Evolutionary conservation across 2,797 vertebrate genomes (phyloP), one percentile per base, ranked within the genome.

Genomic region (Pampus argenteus): DNA sequence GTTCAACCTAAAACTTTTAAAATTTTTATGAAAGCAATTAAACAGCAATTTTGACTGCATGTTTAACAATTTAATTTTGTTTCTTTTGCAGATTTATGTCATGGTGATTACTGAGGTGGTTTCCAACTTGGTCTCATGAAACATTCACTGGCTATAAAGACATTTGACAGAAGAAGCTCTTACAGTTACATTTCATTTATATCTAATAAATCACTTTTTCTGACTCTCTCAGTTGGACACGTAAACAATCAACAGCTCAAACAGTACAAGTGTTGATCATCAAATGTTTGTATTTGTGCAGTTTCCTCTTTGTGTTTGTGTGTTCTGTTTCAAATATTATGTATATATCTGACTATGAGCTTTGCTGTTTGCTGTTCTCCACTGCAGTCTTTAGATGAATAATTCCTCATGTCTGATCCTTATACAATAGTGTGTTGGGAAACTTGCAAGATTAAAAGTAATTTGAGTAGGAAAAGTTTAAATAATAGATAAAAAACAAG

Each of bases 81-180:
- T 7, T 79, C 23, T 86, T 84, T 82, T 78, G 23, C 87, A 93
- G 92, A 84, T 80, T 70, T 67, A 1, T 88, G 58, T 64, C 71
- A 68, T 9, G 56, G 48, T 54, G 81, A 90, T 51, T 84, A 72
- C 78, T 91, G 74, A 91, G 40, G 34, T 22, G 18, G 38, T 34
- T 34, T 38, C 36, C 26, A 25, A 45, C 17, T 47, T 47, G 20
- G 71, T 47, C 26, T 56, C 15, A 28, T 48, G 28, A 44, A 50
- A 18, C 50, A 66, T 58, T 11, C 4, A 5, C 54, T 20, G 42
- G 38, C 26, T 40, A 7, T 8, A 26, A 67, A 25, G 48, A 63
- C 18, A 3, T 51, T 51, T 4, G 28, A 26, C 25, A 57, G 51
- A 54, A 71, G 26, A 63, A 66, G 44, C 48, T 69, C 44, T 42